A percentile compares a stretch with the other conserved stretches of the same genome.
Evolutionary conservation across 2,797 vertebrate genomes (phyloP).

Genomic region (Ispidina picta): DNA sequence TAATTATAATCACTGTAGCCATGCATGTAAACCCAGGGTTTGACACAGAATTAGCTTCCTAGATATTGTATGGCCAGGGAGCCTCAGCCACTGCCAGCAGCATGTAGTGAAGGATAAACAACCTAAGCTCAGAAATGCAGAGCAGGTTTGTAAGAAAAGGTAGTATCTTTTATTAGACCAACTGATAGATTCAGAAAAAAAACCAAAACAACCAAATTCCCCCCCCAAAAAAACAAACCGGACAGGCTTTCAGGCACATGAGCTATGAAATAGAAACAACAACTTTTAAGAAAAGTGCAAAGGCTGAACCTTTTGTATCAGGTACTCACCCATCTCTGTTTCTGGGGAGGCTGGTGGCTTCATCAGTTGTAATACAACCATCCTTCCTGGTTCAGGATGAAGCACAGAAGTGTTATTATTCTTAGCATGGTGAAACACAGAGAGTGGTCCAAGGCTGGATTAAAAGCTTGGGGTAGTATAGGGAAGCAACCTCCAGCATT

Average conservation of each 20-base stretch:
- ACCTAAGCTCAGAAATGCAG: constrained; percentile 11
- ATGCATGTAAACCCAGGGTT: not conserved
- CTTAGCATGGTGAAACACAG: not conserved
- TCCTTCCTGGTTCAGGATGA: not conserved
- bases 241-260: not conserved
- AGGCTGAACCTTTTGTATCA: constrained; percentile 27
- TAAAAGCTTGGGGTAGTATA: not conserved
- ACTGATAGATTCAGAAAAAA: not conserved
- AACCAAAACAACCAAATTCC: not conserved
- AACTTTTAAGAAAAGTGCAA: not conserved
- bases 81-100: not conserved
- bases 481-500: not conserved
- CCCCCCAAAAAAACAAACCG: not conserved
- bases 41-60: not conserved
- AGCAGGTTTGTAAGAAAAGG: constrained; percentile 1
- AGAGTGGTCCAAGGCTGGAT: not conserved
- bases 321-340: accelerated
- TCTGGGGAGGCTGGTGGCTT: not conserved
- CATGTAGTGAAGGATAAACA: not conserved
- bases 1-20: not conserved
- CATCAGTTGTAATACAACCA: accelerated
- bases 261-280: constrained; percentile 24
- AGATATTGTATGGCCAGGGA: not conserved
- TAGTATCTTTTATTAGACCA: constrained; percentile 22
- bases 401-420: not conserved